These are phyloP conservation scores for Hydropsyche tenuis DNA, from an alignment of 1,140 invertebrate species.

Conservation along the genomic window DNA sequence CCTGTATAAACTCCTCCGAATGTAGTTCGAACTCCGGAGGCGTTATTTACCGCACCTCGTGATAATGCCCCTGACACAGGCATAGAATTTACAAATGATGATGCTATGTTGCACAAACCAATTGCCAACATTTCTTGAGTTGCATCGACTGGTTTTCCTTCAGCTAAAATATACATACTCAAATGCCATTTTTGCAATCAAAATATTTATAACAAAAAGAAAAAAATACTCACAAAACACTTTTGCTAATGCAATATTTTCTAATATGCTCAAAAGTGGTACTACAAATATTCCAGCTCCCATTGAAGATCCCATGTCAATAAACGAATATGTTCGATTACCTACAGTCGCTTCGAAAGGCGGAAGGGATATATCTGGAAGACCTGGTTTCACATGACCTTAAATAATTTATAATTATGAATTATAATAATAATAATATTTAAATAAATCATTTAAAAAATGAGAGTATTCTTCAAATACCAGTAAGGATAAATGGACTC, in stretches of 20 bases:
- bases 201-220: conserved; percentile 27
- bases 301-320: conserved; percentile 71
- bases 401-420: conserved; percentile 2
- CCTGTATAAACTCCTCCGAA: conserved; percentile 85
- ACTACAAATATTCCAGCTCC: conserved; percentile 81
- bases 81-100: conserved; percentile 85
- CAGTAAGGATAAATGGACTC: conserved; percentile 73
- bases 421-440: too few species aligned
- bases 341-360: conserved; percentile 68
- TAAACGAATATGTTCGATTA: conserved; percentile 73
- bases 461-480: conserved; percentile 57
- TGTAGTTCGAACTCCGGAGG: conserved; percentile 82
- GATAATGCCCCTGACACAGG: conserved; percentile 86
- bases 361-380: conserved; percentile 69
- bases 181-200: too few species aligned
- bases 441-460: not conserved
- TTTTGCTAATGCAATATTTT: conserved; percentile 83
- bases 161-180: conserved; percentile 59
- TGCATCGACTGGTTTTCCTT: conserved; percentile 75
- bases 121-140: conserved; percentile 83
- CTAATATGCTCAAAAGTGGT: conserved; percentile 78
- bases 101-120: conserved; percentile 81
- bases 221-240: conserved; percentile 71
- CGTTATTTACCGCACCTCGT: conserved; percentile 86
- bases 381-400: conserved; percentile 73